A percentile compares a stretch with the other conserved stretches of the same genome.
Conservation (phyloP, 2,797 vertebrate species). For the Heterohyrax brucei region DNA sequence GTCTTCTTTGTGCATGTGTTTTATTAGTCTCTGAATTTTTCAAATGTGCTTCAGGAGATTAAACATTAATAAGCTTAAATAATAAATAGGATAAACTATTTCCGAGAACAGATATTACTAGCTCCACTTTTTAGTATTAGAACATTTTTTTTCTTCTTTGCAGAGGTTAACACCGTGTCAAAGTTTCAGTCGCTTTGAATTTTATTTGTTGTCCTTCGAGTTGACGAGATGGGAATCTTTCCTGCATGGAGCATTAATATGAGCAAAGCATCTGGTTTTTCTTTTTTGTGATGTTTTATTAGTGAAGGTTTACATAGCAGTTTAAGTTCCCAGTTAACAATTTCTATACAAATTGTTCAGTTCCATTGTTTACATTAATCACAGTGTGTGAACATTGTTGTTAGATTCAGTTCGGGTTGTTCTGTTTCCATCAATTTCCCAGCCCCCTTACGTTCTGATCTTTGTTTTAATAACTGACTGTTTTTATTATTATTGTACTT, state of each 20-base stretch:
- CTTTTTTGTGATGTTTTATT: too few species aligned
- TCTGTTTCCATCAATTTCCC: too few species aligned
- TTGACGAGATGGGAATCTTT: neutral
- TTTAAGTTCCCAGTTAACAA: too few species aligned
- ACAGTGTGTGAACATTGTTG: too few species aligned
- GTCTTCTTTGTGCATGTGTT: neutral
- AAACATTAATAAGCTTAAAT: slow-evolving; percentile 53
- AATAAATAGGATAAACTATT: slow-evolving; percentile 55
- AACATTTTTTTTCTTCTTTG: slow-evolving; percentile 17
- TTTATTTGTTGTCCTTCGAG: neutral
- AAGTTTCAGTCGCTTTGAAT: neutral
- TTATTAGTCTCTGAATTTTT: slow-evolving; percentile 48
- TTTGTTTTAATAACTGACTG: too few species aligned
- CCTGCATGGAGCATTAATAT: neutral
- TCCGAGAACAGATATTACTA: slow-evolving; percentile 29
- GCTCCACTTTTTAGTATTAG: neutral
- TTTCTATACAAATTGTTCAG: too few species aligned
- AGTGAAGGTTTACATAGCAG: too few species aligned
- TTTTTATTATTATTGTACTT: too few species aligned
- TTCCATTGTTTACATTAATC: too few species aligned
- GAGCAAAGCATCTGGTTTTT: neutral
- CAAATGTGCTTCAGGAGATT: slow-evolving; percentile 23
- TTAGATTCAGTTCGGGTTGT: too few species aligned
- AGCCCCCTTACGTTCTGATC: too few species aligned
- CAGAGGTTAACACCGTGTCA: neutral